These are phyloP conservation scores for Drosophila colorata DNA, from an alignment of 2,888 invertebrate genomes.

Conservation along the genomic window DNA sequence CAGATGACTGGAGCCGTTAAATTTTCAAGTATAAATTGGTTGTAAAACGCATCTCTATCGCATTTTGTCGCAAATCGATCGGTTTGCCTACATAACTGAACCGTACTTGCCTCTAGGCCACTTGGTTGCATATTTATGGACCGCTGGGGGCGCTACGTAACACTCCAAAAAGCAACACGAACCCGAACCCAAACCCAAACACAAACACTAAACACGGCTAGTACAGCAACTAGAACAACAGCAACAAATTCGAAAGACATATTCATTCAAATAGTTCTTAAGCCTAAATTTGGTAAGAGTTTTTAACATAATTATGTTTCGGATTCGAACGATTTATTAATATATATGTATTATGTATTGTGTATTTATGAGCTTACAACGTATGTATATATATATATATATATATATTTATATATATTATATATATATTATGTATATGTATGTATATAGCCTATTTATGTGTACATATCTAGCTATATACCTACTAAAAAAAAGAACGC, in stretches of 20 bases:
- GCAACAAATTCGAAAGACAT: constrained; percentile 67
- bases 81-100: constrained; percentile 38
- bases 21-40: constrained; percentile 81
- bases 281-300: constrained; percentile 47
- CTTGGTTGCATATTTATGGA: constrained; percentile 74
- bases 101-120: constrained; percentile 70
- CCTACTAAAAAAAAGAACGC: constrained; percentile 22
- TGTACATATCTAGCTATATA: constrained; percentile 64
- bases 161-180: constrained; percentile 24
- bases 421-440: constrained; percentile 44
- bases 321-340: constrained; percentile 41
- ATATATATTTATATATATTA: constrained; percentile 34
- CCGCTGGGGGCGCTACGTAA: constrained; percentile 55
- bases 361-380: constrained; percentile 79
- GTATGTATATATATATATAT: constrained; percentile 23
- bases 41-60: constrained; percentile 45
- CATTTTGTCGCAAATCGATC: neutral
- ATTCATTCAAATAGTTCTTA: constrained; percentile 66
- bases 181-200: constrained; percentile 6
- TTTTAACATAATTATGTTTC: constrained; percentile 57
- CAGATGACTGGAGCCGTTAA: constrained; percentile 90
- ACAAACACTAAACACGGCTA: constrained; percentile 6
- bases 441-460: constrained; percentile 49
- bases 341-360: constrained; percentile 54
- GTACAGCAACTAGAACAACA: neutral